Base-by-base conservation (phyloP, 2,888 invertebrate species). In the Ophraella communa region DNA sequence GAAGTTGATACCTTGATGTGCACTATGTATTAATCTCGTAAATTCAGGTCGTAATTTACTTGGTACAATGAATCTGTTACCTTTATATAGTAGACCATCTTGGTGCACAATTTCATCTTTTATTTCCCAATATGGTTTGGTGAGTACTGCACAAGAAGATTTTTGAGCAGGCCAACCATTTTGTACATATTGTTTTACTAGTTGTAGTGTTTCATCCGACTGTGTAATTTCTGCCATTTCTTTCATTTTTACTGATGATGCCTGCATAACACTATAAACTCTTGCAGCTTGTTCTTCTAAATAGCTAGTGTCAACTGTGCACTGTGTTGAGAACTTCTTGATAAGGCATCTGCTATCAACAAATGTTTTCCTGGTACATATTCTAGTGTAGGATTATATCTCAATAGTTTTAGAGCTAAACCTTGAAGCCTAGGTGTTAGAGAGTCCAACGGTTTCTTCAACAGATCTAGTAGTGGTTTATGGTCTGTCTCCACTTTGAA, bases 391-490 rank as follows among this genome's bases (percentile, higher is more conserved):
- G 33, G 33, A n/a, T 33, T 33, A n/a, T 27, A 75, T 52, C 71
- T 74, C 8, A 66, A 62, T 44, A 72, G 63, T 61, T 71, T 54
- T n/a, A 64, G 55, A 3, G 54, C 18, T 4, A 59, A 4, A 39
- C 42, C 21, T 39, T 59, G n/a, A 35, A 11, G n/a, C n/a, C 18
- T 39, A 7, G 18, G 20, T 21, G 24, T 47, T 24, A 47, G 47
- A 20, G 20, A 47, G 21, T n/a, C 24, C n/a, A 21, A 21, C 10
- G n/a, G 20, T 21, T 47, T 24, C 14, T 20, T 24, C 47, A n/a
- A 33, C 33, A 33, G 33, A n/a, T n/a, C n/a, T 33, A 33, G 33
- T 33, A 33, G 11, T 11, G 47, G 47, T 23, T 20, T 47, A 23
- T 47, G 47, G 17, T 47, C 20, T 14, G 47, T 47, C 24, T 47